Evolutionary conservation across 2,888 invertebrate species (phyloP).

Genomic region (Tachina grossa): DNA sequence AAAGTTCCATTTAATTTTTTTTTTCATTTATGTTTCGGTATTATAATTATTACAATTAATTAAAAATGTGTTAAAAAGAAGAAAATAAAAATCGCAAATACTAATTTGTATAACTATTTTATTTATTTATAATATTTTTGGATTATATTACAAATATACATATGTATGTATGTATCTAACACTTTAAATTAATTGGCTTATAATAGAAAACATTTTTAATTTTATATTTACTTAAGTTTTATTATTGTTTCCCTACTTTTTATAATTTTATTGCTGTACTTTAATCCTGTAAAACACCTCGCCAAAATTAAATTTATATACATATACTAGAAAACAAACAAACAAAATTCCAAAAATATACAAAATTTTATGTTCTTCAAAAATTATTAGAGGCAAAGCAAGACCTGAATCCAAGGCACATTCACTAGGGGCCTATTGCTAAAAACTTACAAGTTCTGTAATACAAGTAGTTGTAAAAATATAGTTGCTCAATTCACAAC

Average conservation of each 20-base stretch:
- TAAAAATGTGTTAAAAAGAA: not conserved
- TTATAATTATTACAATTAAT: conserved; percentile 17
- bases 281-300: too few species aligned
- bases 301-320: too few species aligned
- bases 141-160: not conserved
- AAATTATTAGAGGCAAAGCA: too few species aligned
- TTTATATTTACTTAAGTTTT: conserved; percentile 23
- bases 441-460: too few species aligned
- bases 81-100: not conserved
- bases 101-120: conserved; percentile 4
- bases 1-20: conserved; percentile 28
- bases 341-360: too few species aligned
- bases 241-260: not conserved
- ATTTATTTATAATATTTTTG: conserved; percentile 8
- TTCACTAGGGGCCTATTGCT: too few species aligned
- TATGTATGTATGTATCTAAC: not conserved
- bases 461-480: too few species aligned
- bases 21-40: conserved; percentile 29
- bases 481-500: too few species aligned
- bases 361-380: too few species aligned
- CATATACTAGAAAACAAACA: too few species aligned
- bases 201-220: not conserved
- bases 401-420: too few species aligned
- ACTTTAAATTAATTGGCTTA: not conserved
- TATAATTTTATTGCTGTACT: conserved; percentile 1